Evolutionary conservation across 2,113 vertebrate genomes (phyloP), one percentile per base, ranked within the genome.

Genomic region (Coracopsis vasa): DNA sequence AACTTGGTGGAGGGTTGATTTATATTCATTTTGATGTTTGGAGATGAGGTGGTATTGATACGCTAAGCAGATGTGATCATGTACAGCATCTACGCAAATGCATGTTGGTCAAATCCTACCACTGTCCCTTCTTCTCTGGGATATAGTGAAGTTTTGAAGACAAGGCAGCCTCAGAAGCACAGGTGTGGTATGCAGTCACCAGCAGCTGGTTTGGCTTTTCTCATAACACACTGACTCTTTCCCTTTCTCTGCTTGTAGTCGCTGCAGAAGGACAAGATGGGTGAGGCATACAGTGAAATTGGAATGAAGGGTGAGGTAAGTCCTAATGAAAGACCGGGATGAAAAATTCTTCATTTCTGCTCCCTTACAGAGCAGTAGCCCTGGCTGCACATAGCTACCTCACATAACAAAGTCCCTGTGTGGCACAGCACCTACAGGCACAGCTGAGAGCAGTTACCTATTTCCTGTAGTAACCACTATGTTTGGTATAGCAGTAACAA

Each of bases 211-310:
- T 24, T 58, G 33, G 54, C 45, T 89, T 58, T 71, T 58, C 41
- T 21, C 0, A 3, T 41, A 60, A 47, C 31, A 14, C 2, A 4
- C 42, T 88, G 85, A 75, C 33, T 71, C 17, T 54, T 61, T n/a
- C 33, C n/a, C 27, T 13, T 5, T 78, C 71, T 96, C 56, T 60
- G 25, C 62, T 73, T 70, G 61, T 62, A 98, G 98, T 84, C 97
- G 0, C 94, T 98, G 95, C 98, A 98, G 91, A 98, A 96, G 74
- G 98, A 98, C 92, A 98, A 98, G 95, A 98, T 98, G 98, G 98
- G 97, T 0, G 98, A 98, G 7, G 97, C 98, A 10, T 98, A 98
- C 97, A 98, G 98, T 4, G 98, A 98, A 86, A 98, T 98, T 2
- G 94, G 98, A 35, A 93, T 66, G 92, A 98, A 98, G 74, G 95